Conservation (phyloP, 92 coral and sea anemone genomes). For the Chrysogorgia sp. region DNA sequence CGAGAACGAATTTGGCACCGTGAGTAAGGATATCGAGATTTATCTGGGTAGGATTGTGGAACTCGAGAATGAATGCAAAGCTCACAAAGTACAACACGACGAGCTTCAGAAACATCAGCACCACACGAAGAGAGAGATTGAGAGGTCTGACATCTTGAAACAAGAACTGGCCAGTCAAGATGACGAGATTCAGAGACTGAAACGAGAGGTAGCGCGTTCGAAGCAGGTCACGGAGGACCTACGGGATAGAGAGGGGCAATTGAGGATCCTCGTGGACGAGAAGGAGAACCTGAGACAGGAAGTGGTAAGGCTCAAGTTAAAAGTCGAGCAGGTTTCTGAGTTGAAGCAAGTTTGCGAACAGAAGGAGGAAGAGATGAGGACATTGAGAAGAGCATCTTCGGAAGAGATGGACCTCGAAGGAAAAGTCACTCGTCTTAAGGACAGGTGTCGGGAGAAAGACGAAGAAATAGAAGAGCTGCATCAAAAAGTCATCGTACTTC, state of each 20-base stretch:
- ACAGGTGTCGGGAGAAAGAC: conserved; percentile 41
- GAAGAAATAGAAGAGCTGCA: conserved; percentile 43
- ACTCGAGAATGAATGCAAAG: conserved; percentile 30
- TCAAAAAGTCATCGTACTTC: conserved; percentile 42
- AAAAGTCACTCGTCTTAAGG: conserved; percentile 33
- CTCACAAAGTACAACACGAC: conserved; percentile 16
- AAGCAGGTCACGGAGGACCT: conserved; percentile 22
- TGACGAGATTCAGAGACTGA: conserved; percentile 31
- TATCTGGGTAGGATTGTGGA: conserved; percentile 33
- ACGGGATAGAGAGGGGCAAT: conserved; percentile 8
- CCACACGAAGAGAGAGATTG: conserved; percentile 7
- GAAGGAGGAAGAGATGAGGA: conserved; percentile 23
- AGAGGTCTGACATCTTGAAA: conserved; percentile 22
- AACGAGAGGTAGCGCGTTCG: conserved; percentile 22
- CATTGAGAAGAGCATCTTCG: conserved; percentile 17
- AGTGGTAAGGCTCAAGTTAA: conserved; percentile 14
- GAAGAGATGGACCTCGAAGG: conserved; percentile 32
- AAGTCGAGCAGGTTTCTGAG: conserved; percentile 6
- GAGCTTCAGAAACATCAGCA: conserved; percentile 8
- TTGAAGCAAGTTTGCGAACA: conserved; percentile 29
- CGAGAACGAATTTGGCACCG: neutral
- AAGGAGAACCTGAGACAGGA: conserved; percentile 36
- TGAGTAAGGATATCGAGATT: conserved; percentile 24
- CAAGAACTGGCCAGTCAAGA: conserved; percentile 10
- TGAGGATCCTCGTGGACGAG: conserved; percentile 13